These are phyloP conservation scores for Sebastes jordani DNA, from an alignment of 2,797 vertebrate species.

Conservation along the genomic window DNA sequence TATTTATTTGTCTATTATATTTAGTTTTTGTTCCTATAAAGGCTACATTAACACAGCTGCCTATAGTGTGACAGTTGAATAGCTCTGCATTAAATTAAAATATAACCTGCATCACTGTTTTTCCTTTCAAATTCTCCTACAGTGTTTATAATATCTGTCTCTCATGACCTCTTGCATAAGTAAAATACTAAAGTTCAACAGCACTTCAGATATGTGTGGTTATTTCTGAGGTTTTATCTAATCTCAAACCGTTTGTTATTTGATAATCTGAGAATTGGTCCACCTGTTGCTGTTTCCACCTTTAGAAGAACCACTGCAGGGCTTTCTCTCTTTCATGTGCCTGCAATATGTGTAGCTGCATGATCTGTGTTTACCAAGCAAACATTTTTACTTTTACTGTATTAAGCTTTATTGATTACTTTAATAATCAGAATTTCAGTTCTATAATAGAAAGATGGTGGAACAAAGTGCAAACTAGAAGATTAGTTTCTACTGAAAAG, in stretches of 20 bases:
- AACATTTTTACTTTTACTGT: neutral
- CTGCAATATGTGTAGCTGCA: neutral
- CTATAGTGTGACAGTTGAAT: neutral
- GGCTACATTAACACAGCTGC: neutral
- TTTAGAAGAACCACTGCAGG: neutral
- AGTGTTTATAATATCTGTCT: neutral
- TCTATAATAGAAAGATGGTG: neutral
- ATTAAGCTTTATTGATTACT: neutral
- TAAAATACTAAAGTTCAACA: neutral
- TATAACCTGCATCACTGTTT: neutral
- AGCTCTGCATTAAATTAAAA: neutral
- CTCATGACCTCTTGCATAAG: neutral
- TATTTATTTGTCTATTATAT: neutral
- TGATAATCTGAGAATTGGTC: conserved; percentile 16
- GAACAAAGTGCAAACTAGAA: neutral
- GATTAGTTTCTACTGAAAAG: neutral
- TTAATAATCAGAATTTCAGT: neutral
- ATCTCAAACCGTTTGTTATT: neutral
- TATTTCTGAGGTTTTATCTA: conserved; percentile 3
- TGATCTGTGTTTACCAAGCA: neutral
- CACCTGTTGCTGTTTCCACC: conserved; percentile 18
- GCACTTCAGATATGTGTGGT: neutral
- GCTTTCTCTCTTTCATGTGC: neutral
- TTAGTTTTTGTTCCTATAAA: neutral
- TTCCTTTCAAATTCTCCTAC: neutral